Base-by-base conservation (phyloP, 2,888 invertebrate genomes). In the Rhyacophila evoluta region DNA sequence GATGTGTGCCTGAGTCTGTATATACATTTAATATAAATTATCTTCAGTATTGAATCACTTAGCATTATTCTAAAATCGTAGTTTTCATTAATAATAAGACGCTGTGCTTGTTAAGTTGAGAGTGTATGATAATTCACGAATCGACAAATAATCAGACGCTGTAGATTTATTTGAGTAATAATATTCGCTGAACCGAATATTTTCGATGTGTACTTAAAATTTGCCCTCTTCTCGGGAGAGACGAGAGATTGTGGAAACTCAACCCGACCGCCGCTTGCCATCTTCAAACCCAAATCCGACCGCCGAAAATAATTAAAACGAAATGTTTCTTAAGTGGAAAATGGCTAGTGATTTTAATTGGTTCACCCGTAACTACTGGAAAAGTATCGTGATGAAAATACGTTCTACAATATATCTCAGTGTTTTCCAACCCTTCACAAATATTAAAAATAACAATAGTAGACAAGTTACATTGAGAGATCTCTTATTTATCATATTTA, bases 331-430 rank as follows among this genome's bases (percentile, higher is more conserved):
- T 29, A 37, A 72, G 38, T 27, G 74, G 55, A 36, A 39, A 55
- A 33, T 71, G 79, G 74, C 69, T 77, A 73, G 79, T 77, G 77
- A 74, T 77, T 79, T 77, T 76, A 79, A 79, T 79, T 79, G 77
- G 55, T 74, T 70, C 77, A 77, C 72, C 77, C 77, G 79, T 74
- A 74, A 75, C 73, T 69, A 28, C 74, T 75, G 39, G 73, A 41
- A 15, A 15, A 72, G 73, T 36, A 73, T 38, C 73, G 25, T 19
- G 55, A 15, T 55, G 19, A 55, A 55, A 55, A 55, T 55, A 55
- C 55, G 19, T 55, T 19, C 55, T 55, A 19, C 55, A 29, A n/a
- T n/a, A n/a, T n/a, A n/a, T n/a, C n/a, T n/a, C n/a, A n/a, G n/a
- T n/a, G n/a, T n/a, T n/a, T n/a, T n/a, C n/a, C n/a, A n/a, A n/a